phyloP scores from a whole-genome alignment of 2,888 invertebrate genomes.

The Deladenus siricidicola region DNA sequence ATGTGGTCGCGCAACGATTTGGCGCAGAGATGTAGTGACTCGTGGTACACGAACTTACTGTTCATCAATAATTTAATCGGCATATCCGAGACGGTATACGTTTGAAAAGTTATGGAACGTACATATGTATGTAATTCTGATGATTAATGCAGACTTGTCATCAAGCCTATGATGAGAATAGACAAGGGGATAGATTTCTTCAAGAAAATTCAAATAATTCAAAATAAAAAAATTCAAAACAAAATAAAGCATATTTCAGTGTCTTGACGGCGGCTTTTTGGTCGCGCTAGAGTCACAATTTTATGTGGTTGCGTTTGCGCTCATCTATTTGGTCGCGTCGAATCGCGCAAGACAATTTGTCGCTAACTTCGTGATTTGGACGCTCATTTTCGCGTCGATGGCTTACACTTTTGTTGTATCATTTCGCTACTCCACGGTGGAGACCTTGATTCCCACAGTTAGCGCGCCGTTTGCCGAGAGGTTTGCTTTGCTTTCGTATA shows the following conservation, averaged over 20 bases:
- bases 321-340: constrained; percentile 27
- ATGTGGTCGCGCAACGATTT: constrained; percentile 51
- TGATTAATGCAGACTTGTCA: no score
- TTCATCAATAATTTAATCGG: constrained; percentile 52
- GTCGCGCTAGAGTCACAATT: constrained; percentile 49
- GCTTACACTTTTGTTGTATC: constrained; percentile 22
- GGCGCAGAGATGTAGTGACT: constrained; percentile 35
- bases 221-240: no score
- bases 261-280: constrained; percentile 47
- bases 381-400: constrained; percentile 13
- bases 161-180: no score
- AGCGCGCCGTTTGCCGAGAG: background rate
- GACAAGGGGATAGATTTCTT: no score
- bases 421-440: constrained; percentile 12
- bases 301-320: constrained; percentile 28
- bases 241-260: constrained; percentile 28
- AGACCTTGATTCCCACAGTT: constrained; percentile 31
- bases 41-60: constrained; percentile 51
- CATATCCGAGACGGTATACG: constrained; percentile 36
- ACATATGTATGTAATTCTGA: background rate
- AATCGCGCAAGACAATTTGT: background rate
- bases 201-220: no score
- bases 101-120: no score
- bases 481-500: no score
- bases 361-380: constrained; percentile 1